Base-by-base conservation (phyloP, 2,113 vertebrate species). In the Callionymus lyra region DNA sequence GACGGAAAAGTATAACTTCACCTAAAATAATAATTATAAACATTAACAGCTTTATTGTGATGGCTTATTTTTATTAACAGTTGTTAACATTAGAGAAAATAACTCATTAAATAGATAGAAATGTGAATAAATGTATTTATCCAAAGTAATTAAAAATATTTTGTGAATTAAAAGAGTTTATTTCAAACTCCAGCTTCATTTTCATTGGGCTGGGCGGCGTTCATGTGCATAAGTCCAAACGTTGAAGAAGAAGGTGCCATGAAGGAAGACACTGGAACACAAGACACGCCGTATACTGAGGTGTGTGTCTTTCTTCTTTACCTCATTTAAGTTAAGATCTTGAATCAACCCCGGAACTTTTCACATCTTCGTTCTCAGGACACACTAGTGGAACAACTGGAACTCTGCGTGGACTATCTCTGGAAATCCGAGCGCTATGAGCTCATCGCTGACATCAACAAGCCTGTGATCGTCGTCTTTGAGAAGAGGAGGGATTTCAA, bases 171-270 rank as follows among this genome's bases (percentile, higher is more conserved):
- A n/a, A n/a, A n/a, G n/a, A 6, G 13, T 45, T 45, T 34, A 42
- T 18, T 36, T 68, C 31, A 17, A 18, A 59, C 42, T 34, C 10
- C 62, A 98, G 95, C 91, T 3, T 90, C 90, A 1, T 98, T 98
- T 69, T 92, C 89, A 41, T 91, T 98, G 93, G 95, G 95, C 60
- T 98, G 95, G 94, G 90, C 94, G 6, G 95, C 95, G 21, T 99
- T 99, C 46, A 82, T 95, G 75, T 91, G 86, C 70, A 96, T 99
- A 53, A 93, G 90, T 16, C 94, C 95, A 43, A 99, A 98, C 47
- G 95, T 99, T 54, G 91, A 95, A 72, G 95, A 99, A 80, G 95
- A 99, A 74, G 93, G 90, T 1, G 93, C 91, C 55, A 97, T 97
- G 95, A 97, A 99, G 68, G 94, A 99, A 64, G 95, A 99, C 66